A percentile compares a stretch with the other conserved stretches of the same genome.
These are phyloP conservation scores for Maconellicoccus hirsutus DNA, from an alignment of 1,140 invertebrate genomes.

Conservation along the genomic window DNA sequence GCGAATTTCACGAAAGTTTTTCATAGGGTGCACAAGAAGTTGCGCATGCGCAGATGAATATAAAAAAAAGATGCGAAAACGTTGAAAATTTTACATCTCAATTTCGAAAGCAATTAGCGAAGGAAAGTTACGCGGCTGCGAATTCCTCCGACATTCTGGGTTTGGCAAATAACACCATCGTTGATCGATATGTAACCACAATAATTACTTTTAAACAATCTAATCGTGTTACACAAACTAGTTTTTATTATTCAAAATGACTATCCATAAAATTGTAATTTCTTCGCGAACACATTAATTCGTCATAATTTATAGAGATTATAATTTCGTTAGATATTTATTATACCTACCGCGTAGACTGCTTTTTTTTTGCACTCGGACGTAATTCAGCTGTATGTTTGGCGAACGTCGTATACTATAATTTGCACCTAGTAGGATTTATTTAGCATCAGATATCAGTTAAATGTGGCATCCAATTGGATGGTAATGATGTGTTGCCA, in stretches of 20 bases:
- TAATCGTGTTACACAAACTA: not conserved
- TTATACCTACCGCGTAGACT: constrained; percentile 7
- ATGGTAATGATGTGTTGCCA: constrained; percentile 1
- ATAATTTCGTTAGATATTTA: constrained; percentile 6
- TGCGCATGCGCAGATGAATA: no score
- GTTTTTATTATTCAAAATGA: constrained; percentile 10
- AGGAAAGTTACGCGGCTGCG: not conserved
- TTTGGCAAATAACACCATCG: not conserved
- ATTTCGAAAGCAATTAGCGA: not conserved
- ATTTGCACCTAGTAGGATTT: constrained; percentile 2
- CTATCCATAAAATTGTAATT: not conserved
- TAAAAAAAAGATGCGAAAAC: no score
- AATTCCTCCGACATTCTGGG: not conserved
- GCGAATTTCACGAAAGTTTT: no score
- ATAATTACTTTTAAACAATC: constrained; percentile 10
- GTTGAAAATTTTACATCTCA: not conserved
- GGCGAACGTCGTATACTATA: not conserved
- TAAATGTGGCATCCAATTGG: not conserved
- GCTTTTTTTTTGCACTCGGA: not conserved
- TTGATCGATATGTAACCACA: not conserved
- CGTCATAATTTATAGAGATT: constrained; percentile 1
- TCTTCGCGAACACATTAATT: constrained; percentile 8
- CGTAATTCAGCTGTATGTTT: not conserved
- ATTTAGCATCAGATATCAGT: constrained; percentile 9
- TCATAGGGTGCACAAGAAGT: no score